A percentile compares a stretch with the other conserved stretches of the same genome.
Evolutionary conservation across 2,888 invertebrate genomes (phyloP).

Genomic region (Drosophila macrothrix): DNA sequence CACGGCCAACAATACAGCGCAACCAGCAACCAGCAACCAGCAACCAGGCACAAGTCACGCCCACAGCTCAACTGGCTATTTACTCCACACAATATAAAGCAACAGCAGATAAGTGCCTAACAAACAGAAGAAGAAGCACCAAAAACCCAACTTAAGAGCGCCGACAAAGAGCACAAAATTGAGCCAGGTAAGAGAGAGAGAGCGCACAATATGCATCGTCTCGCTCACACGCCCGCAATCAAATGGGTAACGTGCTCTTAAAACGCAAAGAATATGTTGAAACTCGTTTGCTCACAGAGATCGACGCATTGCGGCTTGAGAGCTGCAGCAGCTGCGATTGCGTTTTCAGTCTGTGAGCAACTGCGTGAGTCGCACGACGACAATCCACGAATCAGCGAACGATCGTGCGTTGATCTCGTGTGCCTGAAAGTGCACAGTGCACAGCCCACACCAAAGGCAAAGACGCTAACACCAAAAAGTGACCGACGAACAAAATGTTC

Average conservation of each 20-base stretch:
- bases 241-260: constrained; percentile 28
- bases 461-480: constrained; percentile 20
- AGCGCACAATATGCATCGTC: constrained; percentile 18
- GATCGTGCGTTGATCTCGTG: constrained; percentile 41
- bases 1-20: constrained; percentile 10
- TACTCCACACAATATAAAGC: constrained; percentile 31
- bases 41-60: constrained; percentile 67
- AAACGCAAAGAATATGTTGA: background rate
- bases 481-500: constrained; percentile 16
- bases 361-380: constrained; percentile 71
- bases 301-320: constrained; percentile 41
- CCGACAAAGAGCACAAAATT: constrained; percentile 38
- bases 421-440: constrained; percentile 33
- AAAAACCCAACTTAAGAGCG: constrained; percentile 52
- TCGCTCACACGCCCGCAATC: constrained; percentile 18
- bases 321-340: constrained; percentile 37
- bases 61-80: constrained; percentile 56
- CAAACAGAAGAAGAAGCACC: constrained; percentile 4
- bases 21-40: background rate
- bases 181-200: background rate
- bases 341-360: constrained; percentile 71
- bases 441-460: constrained; percentile 3
- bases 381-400: constrained; percentile 59
- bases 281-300: constrained; percentile 44
- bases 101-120: constrained; percentile 43